Evolutionary conservation across 2,113 vertebrate genomes (phyloP), one percentile per base, ranked within the genome.

Genomic region (Chaetodon auriga): DNA sequence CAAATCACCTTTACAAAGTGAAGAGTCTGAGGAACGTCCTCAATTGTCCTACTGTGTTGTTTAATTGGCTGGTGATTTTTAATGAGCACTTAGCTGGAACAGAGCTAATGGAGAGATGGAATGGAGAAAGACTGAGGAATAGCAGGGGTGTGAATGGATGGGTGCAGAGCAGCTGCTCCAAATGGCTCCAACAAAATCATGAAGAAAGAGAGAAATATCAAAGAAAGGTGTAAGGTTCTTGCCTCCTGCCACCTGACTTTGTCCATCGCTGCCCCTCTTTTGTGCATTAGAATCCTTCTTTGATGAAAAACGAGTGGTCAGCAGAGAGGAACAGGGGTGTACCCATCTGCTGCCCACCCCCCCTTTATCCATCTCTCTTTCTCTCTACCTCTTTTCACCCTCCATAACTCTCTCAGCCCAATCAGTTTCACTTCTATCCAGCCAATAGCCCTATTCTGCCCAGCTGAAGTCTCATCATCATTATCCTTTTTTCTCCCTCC

Each of bases 391-490:
- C 68, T 76, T 78, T 87, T 75, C 80, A 68, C 68, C 78, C 68
- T 76, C 82, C 80, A 84, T 82, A 89, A 84, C 73, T 88, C 89
- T 83, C 63, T 79, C 51, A 78, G 54, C 84, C 84, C 87, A 90
- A 92, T 93, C 91, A 90, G 84, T 89, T 89, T 86, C 81, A 66
- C 88, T 91, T 90, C 86, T 86, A 79, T 63, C 84, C 68, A 81
- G 78, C 89, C 85, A 87, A 82, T 84, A 82, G 87, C 75, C 89
- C 76, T 55, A 77, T 87, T 87, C 83, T 86, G 84, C 88, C 75
- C 84, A 83, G 88, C 79, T 81, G 75, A 90, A 90, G 87, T 89
- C 83, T 91, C 86, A 93, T 94, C 90, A 94, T 92, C 89, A 90
- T 91, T 93, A 91, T 90, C 83, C 61, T 68, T 73, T 77, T 73